These are phyloP conservation scores for Esox lucius DNA, from an alignment of 2,797 vertebrate species.

Conservation along the genomic window DNA sequence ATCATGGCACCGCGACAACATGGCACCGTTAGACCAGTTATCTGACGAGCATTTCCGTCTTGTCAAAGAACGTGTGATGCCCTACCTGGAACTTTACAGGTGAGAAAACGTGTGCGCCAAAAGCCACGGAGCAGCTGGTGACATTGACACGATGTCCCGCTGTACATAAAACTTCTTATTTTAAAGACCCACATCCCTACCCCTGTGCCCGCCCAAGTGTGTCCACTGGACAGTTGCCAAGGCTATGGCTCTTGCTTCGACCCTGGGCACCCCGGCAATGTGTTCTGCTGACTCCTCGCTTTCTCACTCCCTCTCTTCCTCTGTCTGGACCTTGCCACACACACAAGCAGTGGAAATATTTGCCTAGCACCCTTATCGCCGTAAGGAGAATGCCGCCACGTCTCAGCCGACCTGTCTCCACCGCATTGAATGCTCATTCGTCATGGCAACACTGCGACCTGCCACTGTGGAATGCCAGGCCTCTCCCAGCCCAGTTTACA, in stretches of 20 bases:
- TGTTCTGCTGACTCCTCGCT: conserved; percentile 28
- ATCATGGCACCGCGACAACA: background rate
- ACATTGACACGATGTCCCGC: background rate
- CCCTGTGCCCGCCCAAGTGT: conserved; percentile 15
- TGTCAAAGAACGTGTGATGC: conserved; percentile 1
- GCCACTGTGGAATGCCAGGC: conserved; percentile 52
- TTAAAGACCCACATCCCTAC: background rate
- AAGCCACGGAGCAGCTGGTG: background rate
- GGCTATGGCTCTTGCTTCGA: conserved; percentile 11
- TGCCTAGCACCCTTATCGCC: conserved; percentile 47
- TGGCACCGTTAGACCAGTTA: background rate
- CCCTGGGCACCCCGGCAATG: conserved; percentile 26
- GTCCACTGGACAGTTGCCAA: conserved; percentile 24
- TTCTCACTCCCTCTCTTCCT: conserved; percentile 22
- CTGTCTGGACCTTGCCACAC: conserved; percentile 31
- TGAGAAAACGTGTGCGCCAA: conserved; percentile 5
- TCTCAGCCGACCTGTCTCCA: conserved; percentile 32
- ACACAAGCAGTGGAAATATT: conserved; percentile 52
- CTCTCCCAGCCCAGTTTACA: conserved; percentile 43
- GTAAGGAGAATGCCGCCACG: conserved; percentile 22
- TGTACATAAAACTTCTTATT: conserved; percentile 4
- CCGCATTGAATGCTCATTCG: conserved; percentile 31
- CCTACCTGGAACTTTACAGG: background rate
- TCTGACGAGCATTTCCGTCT: background rate
- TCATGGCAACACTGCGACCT: conserved; percentile 47